phyloP scores from a whole-genome alignment of 2,797 vertebrate genomes.

The Myotis myotis region DNA sequence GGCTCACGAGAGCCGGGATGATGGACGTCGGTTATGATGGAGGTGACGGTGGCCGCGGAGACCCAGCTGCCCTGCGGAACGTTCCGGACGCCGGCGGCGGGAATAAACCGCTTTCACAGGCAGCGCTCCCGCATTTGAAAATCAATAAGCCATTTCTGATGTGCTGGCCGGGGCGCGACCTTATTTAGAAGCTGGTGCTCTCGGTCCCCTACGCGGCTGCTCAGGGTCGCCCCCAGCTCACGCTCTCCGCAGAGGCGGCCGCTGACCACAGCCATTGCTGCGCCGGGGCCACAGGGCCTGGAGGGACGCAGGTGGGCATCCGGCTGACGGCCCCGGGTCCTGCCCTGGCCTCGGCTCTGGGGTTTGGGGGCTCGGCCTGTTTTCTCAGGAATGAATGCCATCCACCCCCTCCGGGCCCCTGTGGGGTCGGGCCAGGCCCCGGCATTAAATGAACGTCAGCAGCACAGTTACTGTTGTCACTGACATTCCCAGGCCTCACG shows the following conservation, averaged over 20 bases:
- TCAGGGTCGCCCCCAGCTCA: rapidly evolving
- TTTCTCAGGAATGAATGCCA: background rate
- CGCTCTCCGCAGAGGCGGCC: rapidly evolving
- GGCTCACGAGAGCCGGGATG: background rate
- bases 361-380: background rate
- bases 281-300: rapidly evolving
- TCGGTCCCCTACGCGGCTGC: rapidly evolving
- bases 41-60: background rate
- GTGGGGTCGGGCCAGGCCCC: rapidly evolving
- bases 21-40: rapidly evolving
- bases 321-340: rapidly evolving
- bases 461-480: rapidly evolving
- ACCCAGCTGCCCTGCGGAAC: background rate
- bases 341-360: rapidly evolving
- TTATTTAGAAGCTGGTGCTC: background rate
- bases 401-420: rapidly evolving
- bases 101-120: background rate
- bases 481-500: rapidly evolving
- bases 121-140: background rate
- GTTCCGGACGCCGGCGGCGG: background rate
- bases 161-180: background rate
- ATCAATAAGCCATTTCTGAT: conserved; percentile 26
- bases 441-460: rapidly evolving
- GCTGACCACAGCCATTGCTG: background rate
- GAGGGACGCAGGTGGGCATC: rapidly evolving